phyloP scores from a whole-genome alignment of 1,140 invertebrate species.

The Protaetia brevitarsis region DNA sequence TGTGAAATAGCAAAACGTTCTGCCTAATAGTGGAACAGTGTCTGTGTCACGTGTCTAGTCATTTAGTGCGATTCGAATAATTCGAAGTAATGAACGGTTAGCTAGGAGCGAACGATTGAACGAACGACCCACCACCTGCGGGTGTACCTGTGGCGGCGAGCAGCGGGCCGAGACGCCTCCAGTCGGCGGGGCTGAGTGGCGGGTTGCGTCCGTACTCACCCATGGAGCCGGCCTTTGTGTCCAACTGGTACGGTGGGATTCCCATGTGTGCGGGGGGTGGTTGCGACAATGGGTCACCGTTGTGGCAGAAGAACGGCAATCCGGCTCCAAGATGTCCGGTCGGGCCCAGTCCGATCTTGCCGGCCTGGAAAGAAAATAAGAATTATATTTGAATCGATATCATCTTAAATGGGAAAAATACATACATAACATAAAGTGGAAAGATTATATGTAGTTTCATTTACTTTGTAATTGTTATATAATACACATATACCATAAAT shows the following conservation, averaged over 20 bases:
- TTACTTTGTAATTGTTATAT: no score
- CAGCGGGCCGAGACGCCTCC: constrained; percentile 55
- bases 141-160: constrained; percentile 56
- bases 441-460: no score
- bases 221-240: constrained; percentile 56
- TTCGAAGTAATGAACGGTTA: neutral
- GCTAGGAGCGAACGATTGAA: neutral
- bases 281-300: constrained; percentile 78
- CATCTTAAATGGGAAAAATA: no score
- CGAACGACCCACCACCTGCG: constrained; percentile 18
- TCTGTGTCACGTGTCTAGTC: no score
- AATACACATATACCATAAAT: no score
- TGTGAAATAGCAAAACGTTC: no score
- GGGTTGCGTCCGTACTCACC: constrained; percentile 58
- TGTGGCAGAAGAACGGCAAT: constrained; percentile 87
- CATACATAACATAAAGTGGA: no score
- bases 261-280: constrained; percentile 97
- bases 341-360: constrained; percentile 79
- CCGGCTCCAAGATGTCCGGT: constrained; percentile 64
- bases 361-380: constrained; percentile 69
- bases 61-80: neutral
- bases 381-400: neutral
- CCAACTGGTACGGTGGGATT: constrained; percentile 88
- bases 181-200: constrained; percentile 51
- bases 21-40: no score